A percentile compares a stretch with the other conserved stretches of the same genome.
Evolutionary conservation across 2,113 vertebrate species (phyloP).

Genomic region (Phocoena sinus): DNA sequence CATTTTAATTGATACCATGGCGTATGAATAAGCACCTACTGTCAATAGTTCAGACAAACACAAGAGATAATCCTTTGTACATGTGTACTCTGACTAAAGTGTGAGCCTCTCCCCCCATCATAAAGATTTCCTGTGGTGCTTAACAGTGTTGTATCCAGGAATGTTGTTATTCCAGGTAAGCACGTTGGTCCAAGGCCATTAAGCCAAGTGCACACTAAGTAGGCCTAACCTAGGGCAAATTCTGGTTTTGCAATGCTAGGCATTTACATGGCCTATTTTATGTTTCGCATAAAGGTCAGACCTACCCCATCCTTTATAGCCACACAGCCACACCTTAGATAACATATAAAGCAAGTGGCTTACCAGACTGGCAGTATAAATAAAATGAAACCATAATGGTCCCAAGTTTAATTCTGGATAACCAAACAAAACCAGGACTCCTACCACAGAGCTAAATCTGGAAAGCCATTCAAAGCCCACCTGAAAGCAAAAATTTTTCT

Average conservation of each 20-base stretch:
- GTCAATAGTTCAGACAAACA: neutral
- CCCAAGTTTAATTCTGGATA: neutral
- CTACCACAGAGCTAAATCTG: neutral
- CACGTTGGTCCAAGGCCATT: conserved; percentile 29
- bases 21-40: neutral
- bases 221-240: conserved; percentile 29
- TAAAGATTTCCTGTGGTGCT: conserved; percentile 27
- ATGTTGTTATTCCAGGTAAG: conserved; percentile 45
- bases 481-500: neutral
- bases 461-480: neutral
- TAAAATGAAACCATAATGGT: neutral
- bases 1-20: neutral
- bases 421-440: conserved; percentile 21
- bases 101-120: neutral
- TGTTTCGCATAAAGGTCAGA: conserved; percentile 40
- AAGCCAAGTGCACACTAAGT: conserved; percentile 42
- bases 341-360: conserved; percentile 28
- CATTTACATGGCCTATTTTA: conserved; percentile 2
- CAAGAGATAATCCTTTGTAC: conserved; percentile 8
- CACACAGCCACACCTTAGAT: conserved; percentile 36
- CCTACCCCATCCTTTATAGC: neutral
- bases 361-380: neutral
- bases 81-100: conserved; percentile 9
- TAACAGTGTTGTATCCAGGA: conserved; percentile 31
- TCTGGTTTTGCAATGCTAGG: conserved; percentile 53